Percentiles rank a stretch among this genome's conserved stretches.
phyloP scores from a whole-genome alignment of 2,888 invertebrate genomes.

The Acleris emargana region DNA sequence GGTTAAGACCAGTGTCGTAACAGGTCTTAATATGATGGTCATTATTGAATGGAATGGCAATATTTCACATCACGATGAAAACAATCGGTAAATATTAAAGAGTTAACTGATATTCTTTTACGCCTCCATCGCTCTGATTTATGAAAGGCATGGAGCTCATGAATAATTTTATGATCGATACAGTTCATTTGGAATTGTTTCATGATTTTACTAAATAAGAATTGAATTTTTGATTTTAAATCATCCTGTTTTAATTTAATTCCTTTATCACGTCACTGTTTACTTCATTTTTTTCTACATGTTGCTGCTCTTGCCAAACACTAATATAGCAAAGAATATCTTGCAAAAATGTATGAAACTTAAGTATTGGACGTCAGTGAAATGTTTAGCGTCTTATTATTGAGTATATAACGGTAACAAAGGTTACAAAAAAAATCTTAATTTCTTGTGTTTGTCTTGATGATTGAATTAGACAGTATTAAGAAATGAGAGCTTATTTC shows the following conservation, averaged over 20 bases:
- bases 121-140: conserved; percentile 57
- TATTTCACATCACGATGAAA: conserved; percentile 60
- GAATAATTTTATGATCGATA: conserved; percentile 45
- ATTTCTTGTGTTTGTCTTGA: too few species aligned
- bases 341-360: too few species aligned
- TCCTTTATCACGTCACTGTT: background rate
- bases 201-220: conserved; percentile 36
- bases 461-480: too few species aligned
- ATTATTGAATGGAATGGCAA: conserved; percentile 46
- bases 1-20: conserved; percentile 7
- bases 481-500: too few species aligned
- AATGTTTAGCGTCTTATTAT: too few species aligned
- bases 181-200: conserved; percentile 49
- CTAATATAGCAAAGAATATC: too few species aligned
- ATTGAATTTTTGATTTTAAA: conserved; percentile 12
- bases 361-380: too few species aligned
- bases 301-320: too few species aligned
- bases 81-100: conserved; percentile 66
- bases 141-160: conserved; percentile 45
- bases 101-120: conserved; percentile 55
- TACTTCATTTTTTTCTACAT: background rate
- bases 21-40: conserved; percentile 46
- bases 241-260: conserved; percentile 6
- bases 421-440: too few species aligned
- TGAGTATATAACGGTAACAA: too few species aligned